Evolutionary conservation across 1,140 invertebrate species (phyloP), one percentile per base, ranked within the genome.

Genomic region (Brachionus rubens): DNA sequence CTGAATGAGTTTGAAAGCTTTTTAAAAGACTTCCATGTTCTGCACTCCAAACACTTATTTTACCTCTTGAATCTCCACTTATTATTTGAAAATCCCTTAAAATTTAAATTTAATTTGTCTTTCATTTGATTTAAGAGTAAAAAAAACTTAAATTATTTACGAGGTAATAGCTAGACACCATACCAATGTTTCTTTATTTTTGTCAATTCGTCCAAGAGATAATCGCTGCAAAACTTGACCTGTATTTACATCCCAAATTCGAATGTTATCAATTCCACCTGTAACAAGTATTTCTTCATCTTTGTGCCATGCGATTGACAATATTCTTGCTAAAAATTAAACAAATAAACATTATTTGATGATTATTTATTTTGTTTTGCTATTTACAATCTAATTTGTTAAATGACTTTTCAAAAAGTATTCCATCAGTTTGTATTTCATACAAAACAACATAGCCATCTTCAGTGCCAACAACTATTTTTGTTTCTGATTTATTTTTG

Each of bases 401-500:
- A 81, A 94, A 90, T 33, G 93, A 85, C 80, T 88, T 90, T 46
- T 90, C 87, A 82, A 91, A 94, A 30, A 88, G 80, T 19, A 94
- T 83, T 26, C 87, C 86, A 77, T 90, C 88, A 54, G 89, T 84
- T 28, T 87, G 85, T 16, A 93, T 86, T 78, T 88, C 87, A 81
- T 91, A 92, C 16, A 93, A 87, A 80, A 93, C 93, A 2, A 96
- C 88, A 83, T 92, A 93, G 41, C 93, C 93, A 82, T 92, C 91
- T 84, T 96, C 92, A 16, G 92, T 94, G 2, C 92, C 93, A 75
- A 93, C 88, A 4, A 91, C 92, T 30, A 93, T 83, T 33, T 87
- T 83, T 2, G 86, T 88, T 72, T 88, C 88, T 0, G 84, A 77
- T 19, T 85, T 81, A 81, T 91, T 90, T 0, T 91, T 86, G 81